A percentile compares a stretch with the other conserved stretches of the same genome.
phyloP scores from a whole-genome alignment of 2,797 vertebrate species.

The Pipistrellus nathusii region DNA sequence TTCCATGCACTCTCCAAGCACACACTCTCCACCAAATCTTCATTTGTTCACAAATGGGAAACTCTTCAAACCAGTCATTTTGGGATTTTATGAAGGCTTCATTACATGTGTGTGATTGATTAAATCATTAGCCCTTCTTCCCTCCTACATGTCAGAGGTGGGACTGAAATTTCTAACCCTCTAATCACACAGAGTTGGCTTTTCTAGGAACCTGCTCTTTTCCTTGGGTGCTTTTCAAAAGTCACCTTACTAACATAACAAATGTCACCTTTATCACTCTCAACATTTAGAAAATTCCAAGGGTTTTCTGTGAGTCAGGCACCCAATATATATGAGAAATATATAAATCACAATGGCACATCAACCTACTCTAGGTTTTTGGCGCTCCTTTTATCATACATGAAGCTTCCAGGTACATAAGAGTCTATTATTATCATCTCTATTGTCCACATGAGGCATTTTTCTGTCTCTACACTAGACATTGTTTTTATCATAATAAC shows the following conservation, averaged over 20 bases:
- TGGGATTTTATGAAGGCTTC: background rate
- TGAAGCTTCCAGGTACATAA: background rate
- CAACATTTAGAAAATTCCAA: background rate
- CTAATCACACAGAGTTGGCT: background rate
- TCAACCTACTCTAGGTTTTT: background rate
- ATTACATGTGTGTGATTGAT: background rate
- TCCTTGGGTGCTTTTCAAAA: background rate
- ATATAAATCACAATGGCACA: background rate
- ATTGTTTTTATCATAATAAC: background rate
- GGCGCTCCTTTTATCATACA: background rate
- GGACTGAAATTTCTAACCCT: background rate
- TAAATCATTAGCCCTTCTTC: background rate
- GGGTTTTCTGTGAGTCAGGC: background rate
- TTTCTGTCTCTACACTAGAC: background rate
- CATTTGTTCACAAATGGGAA: background rate
- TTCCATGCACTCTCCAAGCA: background rate
- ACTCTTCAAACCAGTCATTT: background rate
- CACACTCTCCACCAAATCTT: background rate
- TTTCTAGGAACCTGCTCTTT: background rate
- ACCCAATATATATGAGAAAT: background rate
- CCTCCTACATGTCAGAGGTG: background rate
- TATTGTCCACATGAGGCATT: background rate
- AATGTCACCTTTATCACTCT: background rate
- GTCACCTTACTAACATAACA: background rate
- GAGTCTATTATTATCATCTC: background rate